phyloP scores from a whole-genome alignment of 30 jellyfish, hydroid and myxozoan species.

The Chironex yamaguchii region DNA sequence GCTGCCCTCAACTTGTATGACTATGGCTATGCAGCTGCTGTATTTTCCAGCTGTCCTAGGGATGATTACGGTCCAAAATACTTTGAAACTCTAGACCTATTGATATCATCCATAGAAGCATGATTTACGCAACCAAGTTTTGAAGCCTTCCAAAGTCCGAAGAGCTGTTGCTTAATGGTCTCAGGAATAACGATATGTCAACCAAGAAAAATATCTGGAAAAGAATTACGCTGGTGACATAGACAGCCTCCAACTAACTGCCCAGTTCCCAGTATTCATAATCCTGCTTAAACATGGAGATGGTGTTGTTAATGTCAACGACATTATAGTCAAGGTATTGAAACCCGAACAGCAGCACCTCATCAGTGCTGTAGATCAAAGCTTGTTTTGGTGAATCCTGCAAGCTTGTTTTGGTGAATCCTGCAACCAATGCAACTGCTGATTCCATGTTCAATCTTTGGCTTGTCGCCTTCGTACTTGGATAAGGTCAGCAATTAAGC shows the following conservation, averaged over 20 bases:
- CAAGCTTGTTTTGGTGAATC: background rate
- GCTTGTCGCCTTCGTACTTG: background rate
- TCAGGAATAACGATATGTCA: background rate
- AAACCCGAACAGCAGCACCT: background rate
- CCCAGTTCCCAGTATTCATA: background rate
- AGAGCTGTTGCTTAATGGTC: background rate
- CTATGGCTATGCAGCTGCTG: background rate
- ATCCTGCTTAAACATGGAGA: background rate
- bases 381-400: background rate
- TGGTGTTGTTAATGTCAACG: background rate
- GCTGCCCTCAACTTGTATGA: background rate
- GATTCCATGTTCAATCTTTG: background rate
- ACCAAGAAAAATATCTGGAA: background rate
- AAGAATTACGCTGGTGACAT: background rate
- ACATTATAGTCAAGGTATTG: background rate
- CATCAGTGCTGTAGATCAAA: no score
- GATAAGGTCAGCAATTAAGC: background rate
- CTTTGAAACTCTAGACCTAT: background rate
- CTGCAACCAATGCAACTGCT: background rate
- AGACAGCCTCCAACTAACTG: background rate
- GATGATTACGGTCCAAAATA: background rate
- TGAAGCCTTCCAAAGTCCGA: background rate
- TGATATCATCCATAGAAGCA: background rate
- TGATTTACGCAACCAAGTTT: background rate
- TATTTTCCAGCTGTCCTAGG: background rate